Evolutionary conservation across 2,113 vertebrate genomes (phyloP).

Genomic region (Cyanoramphus novaezelandiae): DNA sequence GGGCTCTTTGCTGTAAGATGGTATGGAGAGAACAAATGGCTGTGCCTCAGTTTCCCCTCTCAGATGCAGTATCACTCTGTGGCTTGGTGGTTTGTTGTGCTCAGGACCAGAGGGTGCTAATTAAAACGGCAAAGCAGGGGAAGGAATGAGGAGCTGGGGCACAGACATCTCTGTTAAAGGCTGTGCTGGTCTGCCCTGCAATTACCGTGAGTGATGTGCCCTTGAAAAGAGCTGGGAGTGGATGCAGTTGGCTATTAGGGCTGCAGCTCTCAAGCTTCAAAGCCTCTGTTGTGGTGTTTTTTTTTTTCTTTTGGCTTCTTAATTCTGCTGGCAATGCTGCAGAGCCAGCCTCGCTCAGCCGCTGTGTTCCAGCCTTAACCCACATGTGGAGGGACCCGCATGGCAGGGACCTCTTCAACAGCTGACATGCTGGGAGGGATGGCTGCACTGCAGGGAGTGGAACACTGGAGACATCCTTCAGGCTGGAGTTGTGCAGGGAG

Average conservation of each 20-base stretch:
- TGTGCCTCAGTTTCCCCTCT: background rate
- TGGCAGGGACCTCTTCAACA: background rate
- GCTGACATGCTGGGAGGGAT: accelerated
- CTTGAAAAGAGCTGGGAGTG: background rate
- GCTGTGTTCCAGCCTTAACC: background rate
- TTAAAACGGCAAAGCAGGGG: background rate
- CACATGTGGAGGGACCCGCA: accelerated
- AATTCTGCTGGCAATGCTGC: background rate
- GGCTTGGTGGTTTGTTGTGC: background rate
- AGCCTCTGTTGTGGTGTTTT: background rate
- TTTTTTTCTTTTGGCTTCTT: background rate
- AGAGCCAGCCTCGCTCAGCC: background rate
- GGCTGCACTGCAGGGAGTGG: background rate
- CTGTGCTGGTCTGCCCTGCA: background rate
- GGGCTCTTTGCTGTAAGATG: background rate
- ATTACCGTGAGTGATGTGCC: background rate
- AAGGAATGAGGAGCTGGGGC: accelerated
- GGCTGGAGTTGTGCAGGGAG: background rate
- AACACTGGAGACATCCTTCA: background rate
- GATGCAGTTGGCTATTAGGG: background rate
- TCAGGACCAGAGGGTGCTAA: background rate
- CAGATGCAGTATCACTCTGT: background rate
- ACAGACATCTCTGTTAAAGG: background rate
- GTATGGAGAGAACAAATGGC: accelerated
- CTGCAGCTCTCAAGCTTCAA: background rate